phyloP scores from a whole-genome alignment of 1,140 invertebrate species.

The Tetraneura akinire region DNA sequence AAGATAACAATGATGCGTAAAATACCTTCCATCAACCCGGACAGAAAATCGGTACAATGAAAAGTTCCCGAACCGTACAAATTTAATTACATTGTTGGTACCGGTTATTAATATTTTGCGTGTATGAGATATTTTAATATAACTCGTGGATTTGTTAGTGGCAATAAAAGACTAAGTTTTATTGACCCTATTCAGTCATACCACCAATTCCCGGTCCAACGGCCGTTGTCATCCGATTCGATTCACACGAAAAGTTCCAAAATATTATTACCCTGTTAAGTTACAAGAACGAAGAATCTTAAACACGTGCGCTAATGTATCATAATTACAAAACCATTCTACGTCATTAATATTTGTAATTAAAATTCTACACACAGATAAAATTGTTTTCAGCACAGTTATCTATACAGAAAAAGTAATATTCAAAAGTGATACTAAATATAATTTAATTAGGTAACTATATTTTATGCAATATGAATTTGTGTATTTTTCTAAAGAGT shows the following conservation, averaged over 20 bases:
- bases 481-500: no score
- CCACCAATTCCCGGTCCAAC: not conserved
- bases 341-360: not conserved
- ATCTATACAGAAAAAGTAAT: no score
- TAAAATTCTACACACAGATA: not conserved
- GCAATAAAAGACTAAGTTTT: conserved; percentile 10
- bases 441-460: no score
- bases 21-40: conserved; percentile 35
- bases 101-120: conserved; percentile 38
- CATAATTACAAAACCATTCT: not conserved
- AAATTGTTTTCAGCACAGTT: no score
- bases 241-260: conserved; percentile 8
- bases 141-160: not conserved
- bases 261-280: conserved; percentile 1
- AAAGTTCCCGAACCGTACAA: conserved; percentile 43
- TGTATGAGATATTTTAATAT: conserved; percentile 35
- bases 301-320: not conserved
- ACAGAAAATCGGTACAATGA: conserved; percentile 45
- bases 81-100: conserved; percentile 35
- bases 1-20: not conserved
- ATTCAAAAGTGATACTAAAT: no score
- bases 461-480: no score
- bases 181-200: conserved; percentile 5
- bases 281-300: not conserved
- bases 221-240: conserved; percentile 2